A percentile compares a stretch with the other conserved stretches of the same genome.
Conservation (phyloP, 2,888 invertebrate genomes). For the Holacanthella duospinosa region DNA sequence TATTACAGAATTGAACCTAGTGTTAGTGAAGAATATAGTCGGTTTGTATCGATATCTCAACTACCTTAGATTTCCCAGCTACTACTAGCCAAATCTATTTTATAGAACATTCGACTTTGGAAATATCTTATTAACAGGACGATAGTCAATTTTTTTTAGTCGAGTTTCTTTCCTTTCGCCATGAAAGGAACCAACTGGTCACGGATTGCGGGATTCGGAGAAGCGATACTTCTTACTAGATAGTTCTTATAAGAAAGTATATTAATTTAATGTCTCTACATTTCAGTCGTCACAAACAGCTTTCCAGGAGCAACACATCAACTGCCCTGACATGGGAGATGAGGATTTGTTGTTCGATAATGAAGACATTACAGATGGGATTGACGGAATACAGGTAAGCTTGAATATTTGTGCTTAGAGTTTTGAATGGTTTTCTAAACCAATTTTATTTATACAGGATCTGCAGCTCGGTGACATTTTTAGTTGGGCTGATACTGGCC, state of each 20-base stretch:
- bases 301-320: conserved; percentile 56
- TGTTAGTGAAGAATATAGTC: no score
- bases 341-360: conserved; percentile 50
- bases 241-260: background rate
- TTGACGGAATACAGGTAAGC: conserved; percentile 51
- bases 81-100: no score
- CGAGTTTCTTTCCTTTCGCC: no score
- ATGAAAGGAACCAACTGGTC: no score
- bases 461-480: conserved; percentile 36
- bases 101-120: no score
- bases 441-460: conserved; percentile 26
- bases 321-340: conserved; percentile 56
- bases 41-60: no score
- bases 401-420: background rate
- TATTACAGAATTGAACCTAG: no score
- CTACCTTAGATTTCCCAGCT: no score
- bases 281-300: conserved; percentile 58
- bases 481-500: conserved; percentile 33
- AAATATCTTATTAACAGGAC: no score
- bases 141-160: no score
- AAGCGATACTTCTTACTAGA: background rate
- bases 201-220: no score
- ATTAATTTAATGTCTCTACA: conserved; percentile 16
- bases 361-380: conserved; percentile 51
- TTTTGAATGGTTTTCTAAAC: background rate